Conservation (phyloP, 2,113 vertebrate genomes). For the Hemibagrus wyckioides region DNA sequence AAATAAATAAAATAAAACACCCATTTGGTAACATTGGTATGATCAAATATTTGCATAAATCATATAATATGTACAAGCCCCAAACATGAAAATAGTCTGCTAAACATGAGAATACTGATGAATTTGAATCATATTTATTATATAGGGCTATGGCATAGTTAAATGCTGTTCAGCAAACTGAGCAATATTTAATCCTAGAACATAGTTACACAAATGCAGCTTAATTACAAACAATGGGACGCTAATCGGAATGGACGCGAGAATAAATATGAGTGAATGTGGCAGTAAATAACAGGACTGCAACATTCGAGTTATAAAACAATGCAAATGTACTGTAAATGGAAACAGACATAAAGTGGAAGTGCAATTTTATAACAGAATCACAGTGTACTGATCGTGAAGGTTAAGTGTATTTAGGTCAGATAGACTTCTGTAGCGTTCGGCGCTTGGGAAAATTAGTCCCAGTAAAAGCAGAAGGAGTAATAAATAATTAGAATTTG, state of each 20-base stretch:
- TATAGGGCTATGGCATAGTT: background rate
- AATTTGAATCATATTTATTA: background rate
- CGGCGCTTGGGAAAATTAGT: background rate
- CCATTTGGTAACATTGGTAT: constrained; percentile 80
- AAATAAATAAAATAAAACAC: constrained; percentile 71
- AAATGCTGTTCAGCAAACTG: background rate
- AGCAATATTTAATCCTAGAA: background rate
- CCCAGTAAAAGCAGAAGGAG: background rate
- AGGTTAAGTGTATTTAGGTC: background rate
- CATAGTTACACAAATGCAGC: background rate
- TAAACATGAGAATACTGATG: background rate
- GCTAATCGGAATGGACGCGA: background rate
- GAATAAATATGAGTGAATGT: background rate
- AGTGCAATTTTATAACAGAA: background rate
- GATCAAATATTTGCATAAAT: constrained; percentile 57
- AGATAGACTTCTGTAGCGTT: background rate
- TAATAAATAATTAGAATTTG: background rate
- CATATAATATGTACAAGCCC: constrained; percentile 27
- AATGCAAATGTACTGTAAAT: background rate
- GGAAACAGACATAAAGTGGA: background rate
- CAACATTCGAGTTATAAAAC: background rate
- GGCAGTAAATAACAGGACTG: background rate
- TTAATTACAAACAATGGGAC: background rate
- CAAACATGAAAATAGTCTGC: constrained; percentile 6
- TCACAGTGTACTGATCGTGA: background rate